Percentiles rank a stretch among this genome's conserved stretches.
Evolutionary conservation across 2,797 vertebrate species (phyloP).

Genomic region (Enteromius argenteus): DNA sequence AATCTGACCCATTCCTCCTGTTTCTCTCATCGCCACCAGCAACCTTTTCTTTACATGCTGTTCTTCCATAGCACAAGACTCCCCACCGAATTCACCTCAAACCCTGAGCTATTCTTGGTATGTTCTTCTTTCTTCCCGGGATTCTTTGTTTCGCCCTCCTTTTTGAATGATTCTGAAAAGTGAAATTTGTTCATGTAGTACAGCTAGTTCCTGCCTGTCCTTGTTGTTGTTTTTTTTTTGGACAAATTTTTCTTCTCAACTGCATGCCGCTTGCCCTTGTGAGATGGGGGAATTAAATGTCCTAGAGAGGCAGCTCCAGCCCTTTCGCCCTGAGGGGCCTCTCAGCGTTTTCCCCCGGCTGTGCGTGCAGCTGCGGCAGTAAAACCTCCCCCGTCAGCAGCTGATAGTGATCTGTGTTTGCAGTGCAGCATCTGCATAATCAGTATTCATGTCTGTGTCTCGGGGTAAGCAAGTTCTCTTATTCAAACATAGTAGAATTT

Average conservation of each 20-base stretch:
- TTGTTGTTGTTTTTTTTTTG: background rate
- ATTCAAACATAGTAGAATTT: conserved; percentile 38
- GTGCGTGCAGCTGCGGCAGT: conserved; percentile 26
- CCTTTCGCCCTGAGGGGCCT: conserved; percentile 8
- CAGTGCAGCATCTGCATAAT: conserved; percentile 48
- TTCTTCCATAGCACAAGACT: conserved; percentile 9
- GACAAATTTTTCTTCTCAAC: background rate
- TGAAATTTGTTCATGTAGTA: background rate
- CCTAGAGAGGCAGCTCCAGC: background rate
- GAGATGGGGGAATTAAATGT: background rate
- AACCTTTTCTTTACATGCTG: conserved; percentile 14
- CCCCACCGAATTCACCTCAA: conserved; percentile 32
- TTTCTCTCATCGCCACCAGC: conserved; percentile 40
- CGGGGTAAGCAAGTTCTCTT: conserved; percentile 47
- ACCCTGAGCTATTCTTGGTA: conserved; percentile 44
- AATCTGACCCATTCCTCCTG: conserved; percentile 31
- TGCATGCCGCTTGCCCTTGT: background rate
- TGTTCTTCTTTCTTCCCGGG: conserved; percentile 4
- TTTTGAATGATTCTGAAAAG: background rate
- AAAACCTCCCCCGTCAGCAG: conserved; percentile 46
- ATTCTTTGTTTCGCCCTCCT: background rate
- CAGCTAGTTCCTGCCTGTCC: background rate
- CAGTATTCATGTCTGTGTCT: conserved; percentile 41
- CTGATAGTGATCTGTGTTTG: conserved; percentile 58
- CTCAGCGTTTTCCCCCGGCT: background rate